These are phyloP conservation scores for Varanus salvator DNA, from an alignment of 2,113 vertebrate species.

Conservation along the genomic window DNA sequence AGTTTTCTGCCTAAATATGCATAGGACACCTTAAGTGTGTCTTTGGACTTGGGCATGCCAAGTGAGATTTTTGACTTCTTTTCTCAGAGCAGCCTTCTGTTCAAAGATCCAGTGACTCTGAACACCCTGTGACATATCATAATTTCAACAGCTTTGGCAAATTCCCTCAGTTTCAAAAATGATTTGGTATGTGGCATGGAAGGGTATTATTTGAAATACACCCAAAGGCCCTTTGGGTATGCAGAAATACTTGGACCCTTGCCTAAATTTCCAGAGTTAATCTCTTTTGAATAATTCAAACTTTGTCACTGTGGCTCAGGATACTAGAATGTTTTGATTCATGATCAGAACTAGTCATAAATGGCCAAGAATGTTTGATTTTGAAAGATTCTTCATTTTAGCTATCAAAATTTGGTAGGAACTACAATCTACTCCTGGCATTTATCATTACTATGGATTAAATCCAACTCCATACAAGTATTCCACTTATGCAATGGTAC, in stretches of 20 bases:
- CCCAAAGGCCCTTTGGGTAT: neutral
- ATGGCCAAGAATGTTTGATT: constrained; percentile 45
- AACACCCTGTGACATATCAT: neutral
- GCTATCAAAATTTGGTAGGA: constrained; percentile 36
- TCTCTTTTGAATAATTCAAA: constrained; percentile 38
- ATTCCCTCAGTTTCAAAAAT: neutral
- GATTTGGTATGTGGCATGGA: neutral
- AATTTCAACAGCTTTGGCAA: neutral
- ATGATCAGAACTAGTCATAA: constrained; percentile 30
- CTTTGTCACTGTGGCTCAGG: constrained; percentile 32
- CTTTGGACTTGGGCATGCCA: constrained; percentile 21
- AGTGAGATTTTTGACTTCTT: neutral
- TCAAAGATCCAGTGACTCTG: too few relatives aligned
- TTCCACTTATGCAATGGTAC: too few relatives aligned
- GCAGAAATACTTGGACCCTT: too few relatives aligned
- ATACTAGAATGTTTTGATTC: constrained; percentile 57
- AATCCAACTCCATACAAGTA: too few relatives aligned
- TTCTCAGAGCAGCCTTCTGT: neutral
- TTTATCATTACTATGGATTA: constrained; percentile 36
- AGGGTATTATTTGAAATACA: neutral
- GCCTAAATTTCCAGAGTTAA: neutral
- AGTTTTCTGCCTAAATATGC: too few relatives aligned
- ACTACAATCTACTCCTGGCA: constrained; percentile 27
- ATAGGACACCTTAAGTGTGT: too few relatives aligned
- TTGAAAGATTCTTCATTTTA: constrained; percentile 32